Conservation (phyloP, 2,113 vertebrate genomes). For the Zapus hudsonius region DNA sequence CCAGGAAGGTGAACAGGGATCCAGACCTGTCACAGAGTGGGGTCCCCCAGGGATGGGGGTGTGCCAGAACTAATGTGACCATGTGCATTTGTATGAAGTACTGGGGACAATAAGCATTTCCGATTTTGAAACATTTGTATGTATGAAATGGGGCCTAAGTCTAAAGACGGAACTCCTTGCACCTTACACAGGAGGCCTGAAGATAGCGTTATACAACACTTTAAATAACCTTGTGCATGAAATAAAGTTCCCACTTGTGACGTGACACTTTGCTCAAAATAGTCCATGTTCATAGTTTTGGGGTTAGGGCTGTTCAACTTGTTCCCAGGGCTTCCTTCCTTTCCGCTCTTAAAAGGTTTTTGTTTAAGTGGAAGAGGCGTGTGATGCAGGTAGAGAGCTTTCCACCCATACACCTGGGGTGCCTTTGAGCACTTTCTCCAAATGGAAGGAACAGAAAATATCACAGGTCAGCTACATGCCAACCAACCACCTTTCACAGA, state of each 20-base stretch:
- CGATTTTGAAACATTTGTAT: no score
- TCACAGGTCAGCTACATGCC: background rate
- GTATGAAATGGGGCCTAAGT: background rate
- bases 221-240: background rate
- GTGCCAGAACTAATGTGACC: background rate
- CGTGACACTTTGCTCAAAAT: no score
- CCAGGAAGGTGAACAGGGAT: background rate
- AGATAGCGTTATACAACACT: background rate
- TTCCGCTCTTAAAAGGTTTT: background rate
- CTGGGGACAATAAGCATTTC: background rate
- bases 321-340: background rate
- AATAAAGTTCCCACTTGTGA: background rate
- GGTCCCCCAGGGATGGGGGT: accelerated
- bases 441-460: background rate
- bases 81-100: background rate
- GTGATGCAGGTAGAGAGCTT: no score
- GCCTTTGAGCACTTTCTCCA: background rate
- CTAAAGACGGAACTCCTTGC: background rate
- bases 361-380: background rate
- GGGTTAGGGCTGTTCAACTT: background rate
- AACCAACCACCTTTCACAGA: background rate
- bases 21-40: background rate
- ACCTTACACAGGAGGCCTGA: background rate
- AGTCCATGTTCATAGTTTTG: background rate
- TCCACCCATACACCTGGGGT: accelerated